These are phyloP conservation scores for Drosophila austrosaltans DNA, from an alignment of 2,888 invertebrate species.

Conservation along the genomic window DNA sequence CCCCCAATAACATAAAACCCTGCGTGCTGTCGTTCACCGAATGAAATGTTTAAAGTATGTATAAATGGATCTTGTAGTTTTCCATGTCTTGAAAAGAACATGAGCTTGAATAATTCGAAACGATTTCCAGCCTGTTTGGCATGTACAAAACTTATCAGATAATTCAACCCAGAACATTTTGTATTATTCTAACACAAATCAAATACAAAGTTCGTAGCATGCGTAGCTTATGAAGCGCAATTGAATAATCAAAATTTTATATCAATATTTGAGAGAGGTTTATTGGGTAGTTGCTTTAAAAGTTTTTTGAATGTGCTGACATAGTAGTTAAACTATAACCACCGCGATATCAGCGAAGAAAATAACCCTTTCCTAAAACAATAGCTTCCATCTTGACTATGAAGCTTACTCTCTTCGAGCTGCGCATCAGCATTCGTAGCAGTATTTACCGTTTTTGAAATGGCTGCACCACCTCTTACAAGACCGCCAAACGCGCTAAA, in stretches of 20 bases:
- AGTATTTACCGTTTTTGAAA: background rate
- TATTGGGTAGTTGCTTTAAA: slow-evolving; percentile 4
- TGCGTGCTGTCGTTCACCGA: background rate
- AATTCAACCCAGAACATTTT: background rate
- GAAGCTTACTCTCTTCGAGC: background rate
- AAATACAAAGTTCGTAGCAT: slow-evolving; percentile 4
- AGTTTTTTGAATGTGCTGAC: background rate
- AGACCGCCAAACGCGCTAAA: slow-evolving; percentile 4
- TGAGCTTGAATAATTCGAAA: slow-evolving; percentile 1
- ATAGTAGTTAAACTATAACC: background rate
- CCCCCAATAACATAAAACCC: background rate
- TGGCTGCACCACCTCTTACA: slow-evolving; percentile 1
- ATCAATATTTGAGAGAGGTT: slow-evolving; percentile 6
- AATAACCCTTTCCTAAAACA: slow-evolving; percentile 2
- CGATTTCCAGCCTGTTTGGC: slow-evolving; percentile 1
- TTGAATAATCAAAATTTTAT: background rate
- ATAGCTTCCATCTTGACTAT: slow-evolving; percentile 3
- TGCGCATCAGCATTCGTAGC: background rate
- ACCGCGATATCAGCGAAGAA: slow-evolving; percentile 1
- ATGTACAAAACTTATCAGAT: slow-evolving; percentile 1
- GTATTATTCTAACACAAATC: slow-evolving; percentile 3
- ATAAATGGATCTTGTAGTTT: no score
- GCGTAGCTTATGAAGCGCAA: background rate
- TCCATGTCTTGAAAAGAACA: no score
- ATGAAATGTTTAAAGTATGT: no score